These are phyloP conservation scores for Archips crataeganus DNA, from an alignment of 2,888 invertebrate species.

Conservation along the genomic window DNA sequence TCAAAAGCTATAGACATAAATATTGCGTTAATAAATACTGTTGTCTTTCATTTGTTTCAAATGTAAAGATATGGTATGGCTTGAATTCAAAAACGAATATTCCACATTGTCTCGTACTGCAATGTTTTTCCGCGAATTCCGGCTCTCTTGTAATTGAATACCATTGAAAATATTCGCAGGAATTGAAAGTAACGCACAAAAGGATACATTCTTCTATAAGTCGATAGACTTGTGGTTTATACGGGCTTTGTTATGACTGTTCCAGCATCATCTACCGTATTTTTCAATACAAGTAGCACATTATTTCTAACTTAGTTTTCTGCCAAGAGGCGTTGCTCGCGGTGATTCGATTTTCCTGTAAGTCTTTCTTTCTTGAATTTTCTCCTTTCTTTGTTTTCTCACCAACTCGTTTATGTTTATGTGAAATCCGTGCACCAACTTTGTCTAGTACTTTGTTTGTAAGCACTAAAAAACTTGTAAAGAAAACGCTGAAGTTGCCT, in stretches of 20 bases:
- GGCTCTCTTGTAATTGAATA: not conserved
- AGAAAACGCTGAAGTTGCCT: conserved; percentile 1
- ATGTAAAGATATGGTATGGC: not conserved
- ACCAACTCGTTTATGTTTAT: conserved; percentile 23
- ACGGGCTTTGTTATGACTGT: not conserved
- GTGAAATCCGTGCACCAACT: conserved; percentile 11
- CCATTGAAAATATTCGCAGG: not conserved
- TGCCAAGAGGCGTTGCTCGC: conserved; percentile 36
- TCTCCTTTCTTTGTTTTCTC: conserved; percentile 37
- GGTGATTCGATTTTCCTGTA: conserved; percentile 41
- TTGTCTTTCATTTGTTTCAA: not conserved
- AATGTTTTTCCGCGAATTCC: not conserved
- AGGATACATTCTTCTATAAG: not conserved
- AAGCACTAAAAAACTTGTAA: conserved; percentile 5
- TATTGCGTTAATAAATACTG: not conserved
- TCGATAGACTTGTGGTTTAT: not conserved
- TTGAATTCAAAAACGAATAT: not conserved
- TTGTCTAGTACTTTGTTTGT: conserved; percentile 11
- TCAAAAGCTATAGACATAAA: no score
- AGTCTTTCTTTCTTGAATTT: conserved; percentile 34
- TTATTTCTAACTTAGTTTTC: conserved; percentile 37
- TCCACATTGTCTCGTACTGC: not conserved
- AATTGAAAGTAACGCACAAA: not conserved
- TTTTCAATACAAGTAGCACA: conserved; percentile 31
- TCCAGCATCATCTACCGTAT: not conserved